Base-by-base conservation (phyloP, 2,797 vertebrate genomes). In the Gorsachius magnificus region DNA sequence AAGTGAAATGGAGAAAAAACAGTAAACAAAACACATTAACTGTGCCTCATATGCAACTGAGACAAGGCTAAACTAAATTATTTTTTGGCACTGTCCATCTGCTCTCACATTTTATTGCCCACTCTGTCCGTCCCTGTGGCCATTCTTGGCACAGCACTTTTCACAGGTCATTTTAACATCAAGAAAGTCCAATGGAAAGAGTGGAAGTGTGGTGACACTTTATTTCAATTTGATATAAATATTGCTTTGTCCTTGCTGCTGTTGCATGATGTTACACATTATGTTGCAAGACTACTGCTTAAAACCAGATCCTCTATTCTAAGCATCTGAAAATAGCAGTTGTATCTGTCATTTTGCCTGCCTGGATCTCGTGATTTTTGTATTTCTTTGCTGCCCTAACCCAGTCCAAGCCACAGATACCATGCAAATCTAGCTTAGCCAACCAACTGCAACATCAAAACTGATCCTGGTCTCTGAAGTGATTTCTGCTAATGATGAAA, bases 401-500 rank as follows among this genome's bases (percentile, higher is more conserved):
- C 22, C 75, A 89, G 45, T 38, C 48, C 46, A 87, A 94, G 61
- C 58, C 45, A 2, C 87, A 94, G 79, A 93, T 18, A 83, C 41
- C 61, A 75, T 21, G 33, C 18, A 77, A 87, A 85, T 35, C 46
- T n/a, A 80, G 45, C 41, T 89, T 19, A 79, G 64, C 54, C 70
- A 94, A 36, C 13, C 48, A 41, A 38, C 75, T 87, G 70, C 76
- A 92, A 90, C 58, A 93, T 88, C 82, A 92, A 81, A 95, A 71
- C 36, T 7, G 33, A 60, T 71, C 60, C 84, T 64, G 14, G 57
- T 53, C 71, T 87, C 75, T 83, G 84, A 81, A 91, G 81, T 53
- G 43, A 80, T 81, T 93, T 66, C 69, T 91, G 57, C 51, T 83
- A 48, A 90, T 74, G 76, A 43, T 95, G 94, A 95, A 97, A 96